Evolutionary conservation across 2,797 vertebrate genomes (phyloP).

Genomic region (Silurus lanzhouensis): DNA sequence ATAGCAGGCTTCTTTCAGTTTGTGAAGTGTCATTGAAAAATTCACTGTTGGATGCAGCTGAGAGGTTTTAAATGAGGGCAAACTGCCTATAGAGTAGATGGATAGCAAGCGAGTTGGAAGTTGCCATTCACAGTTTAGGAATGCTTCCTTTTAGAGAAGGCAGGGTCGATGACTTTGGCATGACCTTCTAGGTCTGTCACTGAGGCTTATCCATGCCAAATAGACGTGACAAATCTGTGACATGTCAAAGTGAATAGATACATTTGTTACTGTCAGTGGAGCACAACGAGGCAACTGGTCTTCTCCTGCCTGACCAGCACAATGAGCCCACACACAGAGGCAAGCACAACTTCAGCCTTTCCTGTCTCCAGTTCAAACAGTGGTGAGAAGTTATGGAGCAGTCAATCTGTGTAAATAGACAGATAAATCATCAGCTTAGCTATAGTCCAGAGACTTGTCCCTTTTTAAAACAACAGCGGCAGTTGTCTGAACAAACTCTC

Average conservation of each 20-base stretch:
- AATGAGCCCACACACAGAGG: slow-evolving; percentile 58
- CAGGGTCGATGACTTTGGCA: slow-evolving; percentile 53
- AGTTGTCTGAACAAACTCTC: not conserved
- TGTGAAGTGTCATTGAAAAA: slow-evolving; percentile 70
- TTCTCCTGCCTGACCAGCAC: slow-evolving; percentile 48
- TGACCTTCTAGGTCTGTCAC: slow-evolving; percentile 58
- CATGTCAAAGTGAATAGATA: slow-evolving; percentile 80
- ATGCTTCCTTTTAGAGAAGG: slow-evolving; percentile 52
- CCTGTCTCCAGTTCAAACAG: slow-evolving; percentile 80
- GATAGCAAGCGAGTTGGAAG: slow-evolving; percentile 49
- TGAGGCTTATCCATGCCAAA: slow-evolving; percentile 51
- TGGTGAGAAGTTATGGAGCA: slow-evolving; percentile 81
- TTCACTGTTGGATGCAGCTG: slow-evolving; percentile 68
- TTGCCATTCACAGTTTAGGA: slow-evolving; percentile 50
- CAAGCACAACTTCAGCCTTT: slow-evolving; percentile 21
- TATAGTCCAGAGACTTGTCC: not conserved
- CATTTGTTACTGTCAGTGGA: slow-evolving; percentile 76
- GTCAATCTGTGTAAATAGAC: slow-evolving; percentile 77
- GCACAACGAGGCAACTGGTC: slow-evolving; percentile 65
- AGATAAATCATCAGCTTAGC: slow-evolving; percentile 68
- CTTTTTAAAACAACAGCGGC: not conserved
- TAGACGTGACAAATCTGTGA: slow-evolving; percentile 67
- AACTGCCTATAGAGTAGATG: slow-evolving; percentile 49
- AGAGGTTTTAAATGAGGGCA: slow-evolving; percentile 70
- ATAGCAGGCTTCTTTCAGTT: slow-evolving; percentile 74